Evolutionary conservation across 2,797 vertebrate species (phyloP), one percentile per base, ranked within the genome.

Genomic region (Caiman crocodilus): DNA sequence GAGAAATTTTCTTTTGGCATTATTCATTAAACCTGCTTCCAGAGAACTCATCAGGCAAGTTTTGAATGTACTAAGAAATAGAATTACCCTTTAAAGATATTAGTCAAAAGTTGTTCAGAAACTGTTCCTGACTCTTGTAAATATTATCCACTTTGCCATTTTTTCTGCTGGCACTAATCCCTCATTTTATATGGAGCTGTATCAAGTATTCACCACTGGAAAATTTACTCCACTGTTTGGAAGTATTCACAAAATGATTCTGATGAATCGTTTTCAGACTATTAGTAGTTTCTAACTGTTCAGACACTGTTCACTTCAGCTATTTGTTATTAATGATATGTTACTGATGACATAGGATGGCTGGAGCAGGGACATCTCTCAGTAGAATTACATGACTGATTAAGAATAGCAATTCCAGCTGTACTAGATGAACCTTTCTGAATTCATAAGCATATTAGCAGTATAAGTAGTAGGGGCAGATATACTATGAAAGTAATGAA

Each of bases 31-130:
- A 56, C 28, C 28, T 82, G 80, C 74, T 75, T 78, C 74, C 14
- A 71, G 32, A 71, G 61, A 75, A 77, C 6, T 25, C 15, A 79
- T 17, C 65, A 2, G 88, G 76, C 21, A 23, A 79, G 63, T 35
- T 92, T 84, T 78, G 76, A 17, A 69, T 57, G n/a, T 84, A 14
- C 59, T 81, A 57, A 60, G 90, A 92, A 85, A 89, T 85, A 93
- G 55, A 64, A 55, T 21, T 80, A 55, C 10, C 58, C 7, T 85
- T 95, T 82, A 90, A 94, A 90, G 55, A 42, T 84, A 75, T 85
- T 61, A 26, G 32, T 78, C 13, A 50, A 63, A 79, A 26, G 25
- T 50, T 73, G 26, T 73, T 73, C 21, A 69, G 76, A 35, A 78
- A 61, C 26, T 28, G 42, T 79, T 79, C 25, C 42, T 79, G 21